Evolutionary conservation across 2,888 invertebrate genomes (phyloP).

Genomic region (Timema cristinae): DNA sequence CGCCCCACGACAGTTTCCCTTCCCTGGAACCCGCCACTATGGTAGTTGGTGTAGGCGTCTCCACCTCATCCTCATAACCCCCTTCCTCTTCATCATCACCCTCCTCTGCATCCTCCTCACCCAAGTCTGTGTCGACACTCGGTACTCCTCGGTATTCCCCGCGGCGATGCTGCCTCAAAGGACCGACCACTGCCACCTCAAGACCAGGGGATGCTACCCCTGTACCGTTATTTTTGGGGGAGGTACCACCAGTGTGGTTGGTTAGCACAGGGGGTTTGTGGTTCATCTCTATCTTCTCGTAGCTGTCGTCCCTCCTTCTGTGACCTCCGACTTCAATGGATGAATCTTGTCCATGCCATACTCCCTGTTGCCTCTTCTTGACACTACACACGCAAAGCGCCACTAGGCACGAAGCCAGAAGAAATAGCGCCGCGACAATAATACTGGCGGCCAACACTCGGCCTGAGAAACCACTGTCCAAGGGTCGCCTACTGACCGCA

Average conservation of each 20-base stretch:
- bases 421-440: constrained; percentile 62
- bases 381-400: constrained; percentile 59
- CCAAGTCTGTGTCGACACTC: constrained; percentile 51
- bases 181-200: constrained; percentile 27
- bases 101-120: constrained; percentile 45
- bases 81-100: constrained; percentile 57
- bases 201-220: constrained; percentile 23
- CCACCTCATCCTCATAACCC: constrained; percentile 45
- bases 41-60: constrained; percentile 41
- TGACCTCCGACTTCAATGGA: constrained; percentile 37
- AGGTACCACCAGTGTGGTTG: constrained; percentile 38
- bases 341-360: constrained; percentile 37
- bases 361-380: constrained; percentile 55
- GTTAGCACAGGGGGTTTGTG: constrained; percentile 49
- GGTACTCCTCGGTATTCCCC: constrained; percentile 67
- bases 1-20: constrained; percentile 18
- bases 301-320: constrained; percentile 55
- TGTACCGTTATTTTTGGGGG: neutral
- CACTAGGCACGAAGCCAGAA: constrained; percentile 61
- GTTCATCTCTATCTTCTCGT: constrained; percentile 76
- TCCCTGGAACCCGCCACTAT: constrained; percentile 22
- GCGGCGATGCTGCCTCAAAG: constrained; percentile 16
- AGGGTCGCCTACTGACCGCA: constrained; percentile 49
- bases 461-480: constrained; percentile 51
- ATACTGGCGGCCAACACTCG: constrained; percentile 63